Evolutionary conservation across 2,797 vertebrate species (phyloP), one percentile per base, ranked within the genome.

Genomic region (Phrynocephalus guinanensis): DNA sequence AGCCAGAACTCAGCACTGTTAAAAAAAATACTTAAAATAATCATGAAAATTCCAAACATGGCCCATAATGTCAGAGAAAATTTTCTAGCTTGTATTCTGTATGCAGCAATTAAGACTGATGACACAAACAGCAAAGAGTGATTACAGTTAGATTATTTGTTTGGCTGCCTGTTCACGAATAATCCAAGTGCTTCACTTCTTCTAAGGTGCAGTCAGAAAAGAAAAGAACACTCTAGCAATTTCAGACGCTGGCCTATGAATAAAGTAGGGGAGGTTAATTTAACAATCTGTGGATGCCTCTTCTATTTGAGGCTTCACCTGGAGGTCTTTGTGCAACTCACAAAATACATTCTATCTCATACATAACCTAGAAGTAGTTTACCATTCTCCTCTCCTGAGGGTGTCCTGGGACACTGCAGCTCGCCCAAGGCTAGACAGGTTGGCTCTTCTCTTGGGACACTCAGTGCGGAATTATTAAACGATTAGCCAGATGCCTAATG

Each of bases 191-290:
- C 87, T 84, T 82, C 60, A 50, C 50, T 76, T 7, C 7, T 52
- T 44, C 73, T 79, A 82, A 89, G 30, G 5, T 90, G 85, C 82
- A 90, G 38, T 70, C 78, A 88, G n/a, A 76, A 60, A 50, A 66
- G 76, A 88, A 84, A 63, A 73, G 52, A 82, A 75, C 44, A 75
- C 75, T 24, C 63, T 52, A 30, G 82, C 56, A 78, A n/a, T n/a
- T 56, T 87, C 50, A 26, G 85, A 38, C 83, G 89, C 76, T 1
- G 82, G 1, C 30, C 11, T 7, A 3, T 1, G 7, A 90, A 87
- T 30, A 71, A 86, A n/a, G 0, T 3, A 71, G 2, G 52, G 52
- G 52, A 70, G 44, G 56, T 89, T 88, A 10, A 83, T 5, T 63
- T 83, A 13, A 50, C 3, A 11, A 80, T 94, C 68, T 91, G 60